Evolutionary conservation across 2,888 invertebrate species (phyloP).

Genomic region (Andricus curvator): DNA sequence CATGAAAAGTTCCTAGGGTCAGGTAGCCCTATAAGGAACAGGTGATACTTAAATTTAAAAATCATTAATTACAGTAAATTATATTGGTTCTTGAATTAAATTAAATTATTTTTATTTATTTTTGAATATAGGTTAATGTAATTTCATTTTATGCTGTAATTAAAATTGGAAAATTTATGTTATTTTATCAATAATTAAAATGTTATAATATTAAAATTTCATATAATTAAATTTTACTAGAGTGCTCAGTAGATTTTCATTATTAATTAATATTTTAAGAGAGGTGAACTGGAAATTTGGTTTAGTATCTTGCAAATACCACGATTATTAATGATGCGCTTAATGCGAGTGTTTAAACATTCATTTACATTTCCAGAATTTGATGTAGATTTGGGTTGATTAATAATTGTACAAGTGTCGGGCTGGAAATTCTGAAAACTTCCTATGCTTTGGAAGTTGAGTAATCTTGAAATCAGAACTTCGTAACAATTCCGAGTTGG

Average conservation of each 20-base stretch:
- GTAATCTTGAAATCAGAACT: too few species aligned
- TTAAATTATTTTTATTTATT: too few species aligned
- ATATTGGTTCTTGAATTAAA: too few species aligned
- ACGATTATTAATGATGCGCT: neutral
- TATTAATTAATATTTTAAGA: neutral
- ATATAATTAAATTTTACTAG: neutral
- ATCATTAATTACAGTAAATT: too few species aligned
- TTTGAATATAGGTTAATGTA: too few species aligned
- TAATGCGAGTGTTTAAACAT: neutral
- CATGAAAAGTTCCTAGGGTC: too few species aligned
- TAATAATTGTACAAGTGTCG: neutral
- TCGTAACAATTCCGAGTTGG: too few species aligned
- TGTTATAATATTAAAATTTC: neutral
- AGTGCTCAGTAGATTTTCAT: neutral
- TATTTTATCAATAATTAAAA: neutral
- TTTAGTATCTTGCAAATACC: neutral
- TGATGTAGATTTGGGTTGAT: neutral
- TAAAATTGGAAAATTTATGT: neutral
- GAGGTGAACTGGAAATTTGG: neutral
- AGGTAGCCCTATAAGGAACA: too few species aligned
- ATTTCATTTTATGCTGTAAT: too few species aligned
- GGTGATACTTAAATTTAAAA: too few species aligned
- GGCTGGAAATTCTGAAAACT: neutral
- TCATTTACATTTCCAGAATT: neutral
- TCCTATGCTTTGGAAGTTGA: neutral